Evolutionary conservation across 1,140 invertebrate genomes (phyloP), one percentile per base, ranked within the genome.

Genomic region (Chrysoperla carnea): DNA sequence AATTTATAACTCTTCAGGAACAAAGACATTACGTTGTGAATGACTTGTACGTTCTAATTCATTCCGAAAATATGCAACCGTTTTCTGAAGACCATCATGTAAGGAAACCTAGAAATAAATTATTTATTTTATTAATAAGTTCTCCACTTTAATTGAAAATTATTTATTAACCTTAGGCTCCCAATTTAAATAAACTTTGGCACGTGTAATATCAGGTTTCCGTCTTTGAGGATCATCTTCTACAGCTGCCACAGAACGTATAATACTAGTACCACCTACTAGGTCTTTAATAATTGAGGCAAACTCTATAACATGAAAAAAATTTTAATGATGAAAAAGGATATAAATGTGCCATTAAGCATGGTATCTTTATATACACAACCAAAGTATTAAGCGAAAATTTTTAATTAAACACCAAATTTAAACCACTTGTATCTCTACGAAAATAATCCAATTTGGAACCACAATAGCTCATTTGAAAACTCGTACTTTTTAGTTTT

Each of bases 151-250:
- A 48, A 49, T 46, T 53, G 60, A 2, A 11, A 11, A 33, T 33
- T 33, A 33, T 33, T 33, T 33, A 2, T 12, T 2, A 11, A 88
- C 85, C 64, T 88, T 90, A n/a, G 95, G 95, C 55, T 84, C 73
- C 95, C 95, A 99, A 44, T 83, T 73, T 1, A 99, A 64, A 51
- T 82, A 74, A 43, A 74, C 72, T 50, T 84, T 84, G 4, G 96
- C 96, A 42, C 86, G 64, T 1, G 72, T 74, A 41, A 99, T 99
- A 58, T 98, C 90, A 1, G 95, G 95, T 50, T 82, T 79, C 40
- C 96, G 67, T 48, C 86, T 72, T 59, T 94, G 88, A 1, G 95
- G 96, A 69, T 99, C 95, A 63, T 99, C 95, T 58, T 91, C 83
- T 11, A 95, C 81, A 8, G 83, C 81, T 28, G 80, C 75, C 39